A percentile compares a stretch with the other conserved stretches of the same genome.
Conservation (phyloP, 2,797 vertebrate species). For the Enteromius radiatus region DNA sequence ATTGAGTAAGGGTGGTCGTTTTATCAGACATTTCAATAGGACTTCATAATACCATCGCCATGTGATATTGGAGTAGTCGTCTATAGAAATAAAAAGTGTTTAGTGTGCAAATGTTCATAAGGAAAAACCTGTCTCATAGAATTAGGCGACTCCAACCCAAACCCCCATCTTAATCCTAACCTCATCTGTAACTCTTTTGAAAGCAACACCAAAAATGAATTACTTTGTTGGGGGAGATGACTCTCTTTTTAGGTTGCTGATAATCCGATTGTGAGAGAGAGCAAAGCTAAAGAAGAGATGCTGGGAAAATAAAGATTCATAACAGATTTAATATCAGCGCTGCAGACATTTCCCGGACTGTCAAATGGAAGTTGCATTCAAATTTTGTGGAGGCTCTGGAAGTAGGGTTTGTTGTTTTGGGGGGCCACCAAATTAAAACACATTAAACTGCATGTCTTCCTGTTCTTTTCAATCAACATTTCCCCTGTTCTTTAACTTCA, state of each 20-base stretch:
- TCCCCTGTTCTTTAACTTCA: neutral
- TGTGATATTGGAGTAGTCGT: neutral
- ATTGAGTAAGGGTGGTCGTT: conserved; percentile 33
- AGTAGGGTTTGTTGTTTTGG: neutral
- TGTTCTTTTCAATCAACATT: neutral
- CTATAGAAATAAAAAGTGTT: neutral
- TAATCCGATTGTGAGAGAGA: neutral
- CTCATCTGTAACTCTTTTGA: neutral
- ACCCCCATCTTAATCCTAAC: neutral
- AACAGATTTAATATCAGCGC: neutral
- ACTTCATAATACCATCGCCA: conserved; percentile 5
- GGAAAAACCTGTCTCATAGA: neutral
- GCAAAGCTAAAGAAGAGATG: neutral
- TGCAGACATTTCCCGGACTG: neutral
- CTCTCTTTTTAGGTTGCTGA: neutral
- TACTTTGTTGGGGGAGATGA: neutral
- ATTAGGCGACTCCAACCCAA: neutral
- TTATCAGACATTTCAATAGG: conserved; percentile 34
- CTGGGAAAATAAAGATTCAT: neutral
- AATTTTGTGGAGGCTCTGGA: neutral
- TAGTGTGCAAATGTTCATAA: neutral
- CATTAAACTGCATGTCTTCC: neutral
- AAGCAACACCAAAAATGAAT: neutral
- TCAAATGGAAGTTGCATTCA: neutral
- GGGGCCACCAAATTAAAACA: neutral